These are phyloP conservation scores for Muntiacus muntjak DNA, from an alignment of 2,113 vertebrate species.

Conservation along the genomic window DNA sequence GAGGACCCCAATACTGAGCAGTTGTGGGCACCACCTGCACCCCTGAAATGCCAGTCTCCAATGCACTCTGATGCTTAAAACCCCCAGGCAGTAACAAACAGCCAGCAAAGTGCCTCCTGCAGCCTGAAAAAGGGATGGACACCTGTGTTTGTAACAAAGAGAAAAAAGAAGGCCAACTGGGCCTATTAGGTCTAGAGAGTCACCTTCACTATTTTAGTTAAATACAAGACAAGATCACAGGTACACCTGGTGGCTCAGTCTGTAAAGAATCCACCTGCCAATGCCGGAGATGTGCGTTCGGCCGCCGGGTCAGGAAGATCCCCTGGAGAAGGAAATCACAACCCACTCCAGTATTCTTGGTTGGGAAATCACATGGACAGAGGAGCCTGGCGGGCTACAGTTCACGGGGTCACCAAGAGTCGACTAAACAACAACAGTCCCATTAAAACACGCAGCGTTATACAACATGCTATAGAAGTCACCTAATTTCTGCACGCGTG, in stretches of 20 bases:
- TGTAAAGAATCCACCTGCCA: background rate
- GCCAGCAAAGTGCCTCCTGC: background rate
- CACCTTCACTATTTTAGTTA: background rate
- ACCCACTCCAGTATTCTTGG: background rate
- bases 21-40: background rate
- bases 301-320: background rate
- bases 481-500: accelerated
- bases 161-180: too few relatives aligned
- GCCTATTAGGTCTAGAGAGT: background rate
- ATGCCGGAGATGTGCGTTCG: background rate
- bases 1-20: background rate
- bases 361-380: background rate
- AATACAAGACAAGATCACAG: background rate
- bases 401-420: background rate
- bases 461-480: accelerated
- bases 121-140: accelerated
- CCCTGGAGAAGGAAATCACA: background rate
- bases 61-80: too few relatives aligned
- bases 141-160: background rate
- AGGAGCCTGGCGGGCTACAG: background rate
- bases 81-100: background rate
- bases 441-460: accelerated
- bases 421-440: background rate
- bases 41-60: background rate
- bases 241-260: background rate